These are phyloP conservation scores for Stomorhina lunata DNA, from an alignment of 2,888 invertebrate species.

Conservation along the genomic window DNA sequence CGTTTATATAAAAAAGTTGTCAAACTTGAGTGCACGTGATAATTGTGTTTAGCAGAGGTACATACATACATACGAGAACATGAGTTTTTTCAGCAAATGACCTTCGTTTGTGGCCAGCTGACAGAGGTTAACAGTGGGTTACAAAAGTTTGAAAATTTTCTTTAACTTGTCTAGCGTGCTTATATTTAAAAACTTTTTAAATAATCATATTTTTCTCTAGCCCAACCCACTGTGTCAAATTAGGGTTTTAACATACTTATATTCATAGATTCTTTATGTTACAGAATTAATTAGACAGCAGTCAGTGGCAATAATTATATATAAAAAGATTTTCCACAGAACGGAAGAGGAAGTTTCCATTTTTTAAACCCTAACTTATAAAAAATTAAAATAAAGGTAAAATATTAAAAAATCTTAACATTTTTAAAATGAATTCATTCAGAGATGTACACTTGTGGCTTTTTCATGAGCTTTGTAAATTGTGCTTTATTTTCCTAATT, in stretches of 20 bases:
- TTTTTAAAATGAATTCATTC: no score
- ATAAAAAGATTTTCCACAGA: background rate
- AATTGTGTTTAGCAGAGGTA: constrained; percentile 54
- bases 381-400: no score
- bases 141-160: background rate
- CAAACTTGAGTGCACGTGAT: constrained; percentile 65
- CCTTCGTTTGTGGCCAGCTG: constrained; percentile 52
- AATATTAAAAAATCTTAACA: no score
- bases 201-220: background rate
- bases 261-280: background rate
- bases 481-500: no score
- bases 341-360: constrained; percentile 52
- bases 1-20: constrained; percentile 43
- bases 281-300: background rate
- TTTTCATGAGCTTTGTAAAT: no score
- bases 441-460: no score
- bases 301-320: constrained; percentile 3
- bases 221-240: constrained; percentile 31
- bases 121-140: constrained; percentile 38
- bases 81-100: constrained; percentile 42
- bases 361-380: constrained; percentile 25
- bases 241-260: background rate
- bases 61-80: constrained; percentile 38
- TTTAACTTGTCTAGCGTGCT: background rate
- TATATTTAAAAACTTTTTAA: background rate